These are phyloP conservation scores for Acanthosepion pharaonis DNA, from an alignment of 2,888 invertebrate species.

Conservation along the genomic window DNA sequence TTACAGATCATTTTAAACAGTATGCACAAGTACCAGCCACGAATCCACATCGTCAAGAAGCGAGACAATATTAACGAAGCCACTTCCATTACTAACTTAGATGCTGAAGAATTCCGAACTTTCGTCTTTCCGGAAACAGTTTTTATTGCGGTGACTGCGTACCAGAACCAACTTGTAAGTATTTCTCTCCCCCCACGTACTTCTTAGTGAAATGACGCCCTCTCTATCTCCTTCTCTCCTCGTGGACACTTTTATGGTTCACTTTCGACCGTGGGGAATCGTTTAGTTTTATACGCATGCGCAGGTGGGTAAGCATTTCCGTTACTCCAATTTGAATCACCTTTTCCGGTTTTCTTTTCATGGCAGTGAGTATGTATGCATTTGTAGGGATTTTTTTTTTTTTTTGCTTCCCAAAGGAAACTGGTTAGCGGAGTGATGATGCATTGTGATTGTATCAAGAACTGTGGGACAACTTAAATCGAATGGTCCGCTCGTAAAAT, in stretches of 20 bases:
- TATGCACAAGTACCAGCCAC: conserved; percentile 99
- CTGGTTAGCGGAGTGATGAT: too few relatives aligned
- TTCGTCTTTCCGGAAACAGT: conserved; percentile 98
- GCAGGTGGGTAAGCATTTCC: too few relatives aligned
- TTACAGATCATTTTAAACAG: conserved; percentile 96
- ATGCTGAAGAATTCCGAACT: conserved; percentile 94
- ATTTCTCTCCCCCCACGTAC: background rate
- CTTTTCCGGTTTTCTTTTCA: too few relatives aligned
- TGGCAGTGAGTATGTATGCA: too few relatives aligned
- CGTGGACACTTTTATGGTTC: background rate
- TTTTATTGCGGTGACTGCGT: conserved; percentile 99
- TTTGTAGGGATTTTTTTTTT: too few relatives aligned
- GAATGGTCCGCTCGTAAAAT: too few relatives aligned
- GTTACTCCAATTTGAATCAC: too few relatives aligned
- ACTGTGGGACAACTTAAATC: too few relatives aligned
- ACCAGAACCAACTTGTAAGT: conserved; percentile 96
- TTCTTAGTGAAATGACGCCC: background rate
- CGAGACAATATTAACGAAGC: conserved; percentile 80
- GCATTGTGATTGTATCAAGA: too few relatives aligned
- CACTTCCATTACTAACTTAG: conserved; percentile 82
- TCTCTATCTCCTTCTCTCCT: background rate
- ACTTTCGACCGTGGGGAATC: too few relatives aligned
- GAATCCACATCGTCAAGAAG: conserved; percentile 94
- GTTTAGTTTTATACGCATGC: too few relatives aligned
- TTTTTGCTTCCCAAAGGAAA: too few relatives aligned